Conservation (phyloP, 2,797 vertebrate genomes). For the Brachyrhaphis roseni region DNA sequence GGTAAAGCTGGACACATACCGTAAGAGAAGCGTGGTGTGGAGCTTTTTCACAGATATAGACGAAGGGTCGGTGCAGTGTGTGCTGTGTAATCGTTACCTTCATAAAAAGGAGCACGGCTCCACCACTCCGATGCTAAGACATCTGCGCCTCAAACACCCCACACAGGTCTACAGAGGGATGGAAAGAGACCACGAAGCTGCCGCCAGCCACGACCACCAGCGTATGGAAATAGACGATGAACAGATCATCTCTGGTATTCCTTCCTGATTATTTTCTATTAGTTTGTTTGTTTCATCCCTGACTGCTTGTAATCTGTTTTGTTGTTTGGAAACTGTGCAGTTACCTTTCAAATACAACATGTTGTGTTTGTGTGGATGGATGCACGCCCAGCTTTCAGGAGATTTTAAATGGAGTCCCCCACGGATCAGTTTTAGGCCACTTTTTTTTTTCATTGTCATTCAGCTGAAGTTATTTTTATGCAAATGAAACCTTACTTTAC, state of each 20-base stretch:
- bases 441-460: background rate
- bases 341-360: background rate
- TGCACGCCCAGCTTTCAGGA: background rate
- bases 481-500: background rate
- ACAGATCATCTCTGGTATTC: constrained; percentile 43
- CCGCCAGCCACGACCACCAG: background rate
- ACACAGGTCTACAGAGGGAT: constrained; percentile 43
- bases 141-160: constrained; percentile 73
- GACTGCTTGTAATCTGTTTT: background rate
- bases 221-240: constrained; percentile 37
- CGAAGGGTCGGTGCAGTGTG: constrained; percentile 59
- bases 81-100: constrained; percentile 60
- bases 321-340: background rate
- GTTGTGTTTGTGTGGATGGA: background rate
- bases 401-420: background rate
- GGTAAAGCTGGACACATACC: constrained; percentile 51
- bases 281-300: background rate
- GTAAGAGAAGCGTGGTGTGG: constrained; percentile 72
- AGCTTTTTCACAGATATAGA: constrained; percentile 64
- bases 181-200: constrained; percentile 5
- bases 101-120: constrained; percentile 61
- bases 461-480: background rate
- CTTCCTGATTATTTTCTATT: background rate
- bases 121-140: constrained; percentile 74
- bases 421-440: background rate